Conservation (phyloP, 2,113 vertebrate species). For the Otis tarda region DNA sequence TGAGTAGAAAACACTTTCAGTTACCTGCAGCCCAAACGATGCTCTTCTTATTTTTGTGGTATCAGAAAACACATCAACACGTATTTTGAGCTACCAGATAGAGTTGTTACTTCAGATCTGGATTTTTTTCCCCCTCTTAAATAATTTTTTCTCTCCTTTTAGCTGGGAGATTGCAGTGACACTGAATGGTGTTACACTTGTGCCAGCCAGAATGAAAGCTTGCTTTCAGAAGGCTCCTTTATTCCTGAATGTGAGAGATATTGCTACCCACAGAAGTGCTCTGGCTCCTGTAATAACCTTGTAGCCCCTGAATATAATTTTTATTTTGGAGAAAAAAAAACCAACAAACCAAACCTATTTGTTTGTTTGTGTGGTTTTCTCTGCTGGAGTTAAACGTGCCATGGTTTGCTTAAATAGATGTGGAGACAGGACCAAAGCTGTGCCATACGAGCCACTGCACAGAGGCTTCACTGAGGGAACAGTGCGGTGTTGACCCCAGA, state of each 20-base stretch:
- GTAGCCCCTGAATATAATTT: background rate
- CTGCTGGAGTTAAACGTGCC: background rate
- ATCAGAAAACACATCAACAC: background rate
- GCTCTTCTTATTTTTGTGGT: background rate
- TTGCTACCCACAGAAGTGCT: background rate
- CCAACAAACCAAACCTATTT: too few species aligned
- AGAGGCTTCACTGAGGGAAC: background rate
- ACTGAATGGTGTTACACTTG: background rate
- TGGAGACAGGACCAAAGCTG: background rate
- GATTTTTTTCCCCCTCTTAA: background rate
- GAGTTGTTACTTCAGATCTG: background rate
- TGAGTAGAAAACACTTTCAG: fast-evolving
- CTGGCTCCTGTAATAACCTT: background rate
- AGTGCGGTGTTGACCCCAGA: background rate
- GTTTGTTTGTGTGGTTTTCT: background rate
- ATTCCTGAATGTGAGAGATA: background rate
- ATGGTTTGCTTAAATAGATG: background rate
- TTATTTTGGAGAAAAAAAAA: background rate
- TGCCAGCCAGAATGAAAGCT: background rate
- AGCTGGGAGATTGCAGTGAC: background rate
- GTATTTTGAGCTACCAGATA: background rate
- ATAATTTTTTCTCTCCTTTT: background rate
- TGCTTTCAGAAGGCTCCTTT: background rate
- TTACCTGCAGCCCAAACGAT: background rate
- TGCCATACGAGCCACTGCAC: background rate